phyloP scores from a whole-genome alignment of 2,888 invertebrate species.

The Toxonevra muliebris region DNA sequence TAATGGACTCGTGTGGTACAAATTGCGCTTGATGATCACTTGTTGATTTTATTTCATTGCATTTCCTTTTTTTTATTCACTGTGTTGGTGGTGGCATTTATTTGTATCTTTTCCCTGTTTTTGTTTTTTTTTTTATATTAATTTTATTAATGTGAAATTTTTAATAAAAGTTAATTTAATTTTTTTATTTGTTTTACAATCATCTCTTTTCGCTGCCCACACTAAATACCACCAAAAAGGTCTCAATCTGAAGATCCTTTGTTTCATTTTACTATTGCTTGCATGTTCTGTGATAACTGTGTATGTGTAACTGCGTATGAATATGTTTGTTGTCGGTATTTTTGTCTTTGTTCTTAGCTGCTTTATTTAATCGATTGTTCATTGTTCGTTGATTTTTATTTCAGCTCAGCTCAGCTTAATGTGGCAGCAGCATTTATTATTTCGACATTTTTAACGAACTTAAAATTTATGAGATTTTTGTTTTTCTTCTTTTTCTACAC shows the following conservation, averaged over 20 bases:
- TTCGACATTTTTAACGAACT: constrained; percentile 60
- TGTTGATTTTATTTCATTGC: not conserved
- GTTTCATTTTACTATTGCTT: constrained; percentile 1
- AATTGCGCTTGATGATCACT: constrained; percentile 45
- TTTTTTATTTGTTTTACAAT: not conserved
- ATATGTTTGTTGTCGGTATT: constrained; percentile 42
- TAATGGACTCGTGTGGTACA: constrained; percentile 54
- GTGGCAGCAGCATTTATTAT: constrained; percentile 56
- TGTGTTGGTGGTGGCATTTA: constrained; percentile 2
- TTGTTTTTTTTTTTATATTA: too few species aligned
- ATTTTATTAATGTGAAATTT: too few species aligned
- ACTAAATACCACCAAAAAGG: not conserved
- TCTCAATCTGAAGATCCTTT: not conserved
- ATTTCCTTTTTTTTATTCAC: not conserved
- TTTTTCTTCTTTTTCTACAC: too few species aligned
- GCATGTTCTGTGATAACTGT: not conserved
- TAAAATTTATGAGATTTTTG: constrained; percentile 54
- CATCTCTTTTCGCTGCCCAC: too few species aligned
- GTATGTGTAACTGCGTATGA: not conserved
- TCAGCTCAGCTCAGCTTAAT: constrained; percentile 44
- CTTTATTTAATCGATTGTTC: constrained; percentile 56
- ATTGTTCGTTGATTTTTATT: constrained; percentile 48
- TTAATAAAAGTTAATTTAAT: not conserved
- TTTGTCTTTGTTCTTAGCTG: constrained; percentile 44
- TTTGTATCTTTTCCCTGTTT: not conserved